These are phyloP conservation scores for Myiagra hebetior DNA, from an alignment of 2,113 vertebrate species.

Conservation along the genomic window DNA sequence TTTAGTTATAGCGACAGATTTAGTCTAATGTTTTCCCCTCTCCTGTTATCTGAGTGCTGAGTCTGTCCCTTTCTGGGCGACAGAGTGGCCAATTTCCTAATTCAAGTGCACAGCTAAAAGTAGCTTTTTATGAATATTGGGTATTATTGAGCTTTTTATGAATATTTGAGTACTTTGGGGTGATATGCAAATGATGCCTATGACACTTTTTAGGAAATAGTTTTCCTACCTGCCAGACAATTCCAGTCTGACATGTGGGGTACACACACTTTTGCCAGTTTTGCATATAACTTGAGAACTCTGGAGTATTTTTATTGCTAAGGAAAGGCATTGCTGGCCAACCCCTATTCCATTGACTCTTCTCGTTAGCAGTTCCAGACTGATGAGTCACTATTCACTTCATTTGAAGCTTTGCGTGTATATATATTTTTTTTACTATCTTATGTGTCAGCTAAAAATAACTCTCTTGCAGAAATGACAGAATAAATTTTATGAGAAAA, in stretches of 20 bases:
- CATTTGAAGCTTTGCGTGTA: not conserved
- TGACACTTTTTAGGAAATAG: not conserved
- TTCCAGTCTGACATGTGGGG: not conserved
- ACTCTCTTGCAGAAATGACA: slow-evolving; percentile 34
- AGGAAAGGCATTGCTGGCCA: not conserved
- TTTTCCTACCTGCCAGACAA: not conserved
- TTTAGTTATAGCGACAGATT: not conserved
- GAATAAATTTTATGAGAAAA: slow-evolving; percentile 49
- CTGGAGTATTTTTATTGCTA: not conserved
- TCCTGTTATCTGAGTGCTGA: not conserved
- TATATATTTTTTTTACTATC: not conserved
- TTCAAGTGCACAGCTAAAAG: not conserved
- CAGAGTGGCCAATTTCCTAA: not conserved
- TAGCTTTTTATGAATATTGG: not conserved
- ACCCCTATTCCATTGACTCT: not conserved
- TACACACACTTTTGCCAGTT: not conserved
- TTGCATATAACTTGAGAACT: not conserved
- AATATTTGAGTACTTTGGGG: not conserved
- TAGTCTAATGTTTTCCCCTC: not conserved
- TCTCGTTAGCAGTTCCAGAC: not conserved
- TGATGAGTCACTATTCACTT: slow-evolving; percentile 25
- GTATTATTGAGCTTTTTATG: not conserved
- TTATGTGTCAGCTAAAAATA: slow-evolving; percentile 57
- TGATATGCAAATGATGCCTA: not conserved
- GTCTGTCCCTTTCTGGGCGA: not conserved